Conservation (phyloP, 1,140 invertebrate genomes). For the Drosophila nikananu region DNA sequence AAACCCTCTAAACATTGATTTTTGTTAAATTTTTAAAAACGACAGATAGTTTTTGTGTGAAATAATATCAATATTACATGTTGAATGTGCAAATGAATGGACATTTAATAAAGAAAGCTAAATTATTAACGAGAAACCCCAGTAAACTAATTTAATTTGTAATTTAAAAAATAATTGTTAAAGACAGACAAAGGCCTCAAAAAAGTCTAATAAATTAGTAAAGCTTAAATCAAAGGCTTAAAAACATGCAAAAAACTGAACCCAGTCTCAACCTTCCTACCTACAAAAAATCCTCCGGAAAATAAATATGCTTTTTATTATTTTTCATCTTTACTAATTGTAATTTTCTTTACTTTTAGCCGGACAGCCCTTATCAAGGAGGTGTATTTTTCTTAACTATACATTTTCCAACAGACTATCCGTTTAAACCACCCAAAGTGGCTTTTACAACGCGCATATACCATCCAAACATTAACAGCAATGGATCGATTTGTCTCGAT, state of each 20-base stretch:
- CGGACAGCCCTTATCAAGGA: constrained; percentile 99
- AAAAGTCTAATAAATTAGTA: no score
- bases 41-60: neutral
- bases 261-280: neutral
- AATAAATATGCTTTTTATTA: no score
- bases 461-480: constrained; percentile 99
- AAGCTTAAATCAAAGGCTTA: no score
- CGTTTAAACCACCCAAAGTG: constrained; percentile 99
- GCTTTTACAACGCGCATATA: constrained; percentile 99
- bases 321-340: neutral
- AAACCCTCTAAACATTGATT: neutral
- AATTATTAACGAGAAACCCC: neutral
- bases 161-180: neutral
- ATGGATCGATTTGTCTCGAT: constrained; percentile 99
- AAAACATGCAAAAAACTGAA: neutral
- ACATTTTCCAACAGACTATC: constrained; percentile 99
- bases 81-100: neutral
- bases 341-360: constrained; percentile 88
- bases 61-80: no score
- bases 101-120: neutral
- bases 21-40: neutral
- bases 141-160: neutral
- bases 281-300: no score
- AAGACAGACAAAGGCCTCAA: no score
- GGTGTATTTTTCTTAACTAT: constrained; percentile 99